Conservation (phyloP, 2,888 invertebrate genomes). For the Apamea sordens region DNA sequence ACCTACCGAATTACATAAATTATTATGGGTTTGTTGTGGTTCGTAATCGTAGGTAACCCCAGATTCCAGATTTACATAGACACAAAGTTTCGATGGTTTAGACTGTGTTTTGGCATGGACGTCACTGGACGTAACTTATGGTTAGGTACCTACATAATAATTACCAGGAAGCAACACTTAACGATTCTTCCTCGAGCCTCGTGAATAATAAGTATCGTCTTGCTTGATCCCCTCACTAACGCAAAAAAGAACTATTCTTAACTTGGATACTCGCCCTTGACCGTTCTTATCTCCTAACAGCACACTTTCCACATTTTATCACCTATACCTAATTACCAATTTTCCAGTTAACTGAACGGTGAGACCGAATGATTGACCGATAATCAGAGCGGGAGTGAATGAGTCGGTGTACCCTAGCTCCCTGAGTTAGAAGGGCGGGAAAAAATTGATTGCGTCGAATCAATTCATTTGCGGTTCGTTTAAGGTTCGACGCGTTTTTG, state of each 20-base stretch:
- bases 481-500: slow-evolving; percentile 79
- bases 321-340: slow-evolving; percentile 88
- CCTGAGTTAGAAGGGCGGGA: slow-evolving; percentile 68
- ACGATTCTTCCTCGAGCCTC: background rate
- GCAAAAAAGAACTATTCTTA: slow-evolving; percentile 8
- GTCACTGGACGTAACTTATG: background rate
- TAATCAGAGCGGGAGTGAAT: slow-evolving; percentile 84
- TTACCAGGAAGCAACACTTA: background rate
- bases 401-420: slow-evolving; percentile 71
- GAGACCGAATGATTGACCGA: slow-evolving; percentile 88
- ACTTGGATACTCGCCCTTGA: slow-evolving; percentile 40
- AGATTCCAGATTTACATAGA: background rate
- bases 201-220: background rate
- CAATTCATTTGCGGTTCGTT: slow-evolving; percentile 84
- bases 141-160: background rate
- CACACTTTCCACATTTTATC: slow-evolving; percentile 80
- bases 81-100: background rate
- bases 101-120: background rate
- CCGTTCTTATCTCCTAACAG: slow-evolving; percentile 64
- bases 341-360: slow-evolving; percentile 89
- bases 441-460: slow-evolving; percentile 87
- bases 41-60: background rate
- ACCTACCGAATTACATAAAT: background rate
- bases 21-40: background rate
- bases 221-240: background rate